Conservation (phyloP, 2,888 invertebrate species). For the Dicycla oo region DNA sequence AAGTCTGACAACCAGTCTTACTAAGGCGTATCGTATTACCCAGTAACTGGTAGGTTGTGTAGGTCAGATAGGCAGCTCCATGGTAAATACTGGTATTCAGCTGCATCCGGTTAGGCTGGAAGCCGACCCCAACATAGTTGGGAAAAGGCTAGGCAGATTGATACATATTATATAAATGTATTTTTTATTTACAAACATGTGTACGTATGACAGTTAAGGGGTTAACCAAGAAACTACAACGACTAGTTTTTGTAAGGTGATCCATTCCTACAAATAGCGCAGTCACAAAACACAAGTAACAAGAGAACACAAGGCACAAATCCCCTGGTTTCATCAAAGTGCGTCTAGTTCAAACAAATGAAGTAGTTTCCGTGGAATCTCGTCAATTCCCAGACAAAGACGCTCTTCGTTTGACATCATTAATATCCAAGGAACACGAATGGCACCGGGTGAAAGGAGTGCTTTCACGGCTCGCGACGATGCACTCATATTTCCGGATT, state of each 20-base stretch:
- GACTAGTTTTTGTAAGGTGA: not conserved
- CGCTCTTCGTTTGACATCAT: conserved; percentile 74
- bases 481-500: conserved; percentile 82
- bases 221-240: not conserved
- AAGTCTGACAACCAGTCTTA: too few species aligned
- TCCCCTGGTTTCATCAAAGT: conserved; percentile 50
- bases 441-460: conserved; percentile 69
- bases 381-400: conserved; percentile 77
- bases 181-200: too few species aligned
- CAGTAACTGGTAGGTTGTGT: too few species aligned
- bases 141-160: too few species aligned
- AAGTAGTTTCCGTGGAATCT: conserved; percentile 70
- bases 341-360: conserved; percentile 69
- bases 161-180: too few species aligned
- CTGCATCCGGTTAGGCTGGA: too few species aligned
- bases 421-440: conserved; percentile 76
- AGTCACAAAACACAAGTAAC: conserved; percentile 24
- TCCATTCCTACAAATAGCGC: conserved; percentile 5
- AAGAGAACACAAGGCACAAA: conserved; percentile 44
- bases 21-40: too few species aligned
- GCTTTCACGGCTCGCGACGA: conserved; percentile 71
- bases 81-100: too few species aligned
- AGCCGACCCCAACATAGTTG: too few species aligned
- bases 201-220: too few species aligned
- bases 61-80: too few species aligned